These are phyloP conservation scores for Paraescarpia echinospica DNA, from an alignment of 1,140 invertebrate genomes.

Conservation along the genomic window DNA sequence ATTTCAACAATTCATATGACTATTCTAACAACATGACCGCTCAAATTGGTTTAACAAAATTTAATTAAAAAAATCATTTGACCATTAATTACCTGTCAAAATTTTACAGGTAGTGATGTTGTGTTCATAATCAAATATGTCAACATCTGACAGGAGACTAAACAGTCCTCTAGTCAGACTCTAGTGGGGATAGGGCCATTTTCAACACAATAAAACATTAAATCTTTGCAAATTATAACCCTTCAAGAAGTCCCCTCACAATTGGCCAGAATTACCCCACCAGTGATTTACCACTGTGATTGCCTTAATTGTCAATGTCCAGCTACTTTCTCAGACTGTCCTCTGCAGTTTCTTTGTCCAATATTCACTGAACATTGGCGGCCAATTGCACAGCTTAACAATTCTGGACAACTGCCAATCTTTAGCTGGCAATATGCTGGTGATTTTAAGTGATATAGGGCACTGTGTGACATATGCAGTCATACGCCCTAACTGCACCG, in stretches of 20 bases:
- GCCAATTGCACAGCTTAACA: not conserved
- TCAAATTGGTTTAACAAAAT: no score
- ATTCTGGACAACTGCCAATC: not conserved
- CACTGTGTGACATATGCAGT: not conserved
- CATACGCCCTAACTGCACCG: not conserved
- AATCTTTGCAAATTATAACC: not conserved
- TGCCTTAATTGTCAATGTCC: not conserved
- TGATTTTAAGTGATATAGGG: not conserved
- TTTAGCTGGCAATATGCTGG: not conserved
- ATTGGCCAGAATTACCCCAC: not conserved
- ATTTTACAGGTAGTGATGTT: not conserved
- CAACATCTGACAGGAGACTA: not conserved
- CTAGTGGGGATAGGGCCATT: no score
- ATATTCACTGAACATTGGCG: not conserved
- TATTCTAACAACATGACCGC: no score
- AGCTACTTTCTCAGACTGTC: not conserved
- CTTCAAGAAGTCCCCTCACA: not conserved
- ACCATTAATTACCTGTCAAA: no score
- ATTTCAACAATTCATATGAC: no score
- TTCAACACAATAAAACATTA: not conserved
- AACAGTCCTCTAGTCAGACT: not conserved
- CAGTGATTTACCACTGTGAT: not conserved
- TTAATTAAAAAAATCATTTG: no score
- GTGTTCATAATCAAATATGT: not conserved
- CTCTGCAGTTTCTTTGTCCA: not conserved